These are phyloP conservation scores for Drusus annulatus DNA, from an alignment of 1,140 invertebrate species.

Conservation along the genomic window DNA sequence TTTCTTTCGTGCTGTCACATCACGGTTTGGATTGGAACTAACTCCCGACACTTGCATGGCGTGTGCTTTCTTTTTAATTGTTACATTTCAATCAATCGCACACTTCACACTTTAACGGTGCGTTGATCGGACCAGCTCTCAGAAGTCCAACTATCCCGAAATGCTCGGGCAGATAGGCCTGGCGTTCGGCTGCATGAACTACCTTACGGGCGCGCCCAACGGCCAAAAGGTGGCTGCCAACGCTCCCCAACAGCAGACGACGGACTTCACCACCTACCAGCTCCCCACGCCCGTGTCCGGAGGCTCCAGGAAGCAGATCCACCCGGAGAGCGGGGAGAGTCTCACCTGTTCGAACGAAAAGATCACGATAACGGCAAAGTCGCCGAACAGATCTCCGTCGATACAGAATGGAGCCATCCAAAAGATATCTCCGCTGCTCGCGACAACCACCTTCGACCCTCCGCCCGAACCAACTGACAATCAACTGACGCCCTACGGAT, in stretches of 20 bases:
- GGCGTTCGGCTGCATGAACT: conserved; percentile 71
- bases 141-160: conserved; percentile 70
- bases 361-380: conserved; percentile 61
- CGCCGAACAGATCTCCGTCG: conserved; percentile 65
- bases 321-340: conserved; percentile 63
- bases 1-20: conserved; percentile 44
- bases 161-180: conserved; percentile 71
- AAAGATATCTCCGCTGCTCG: conserved; percentile 66
- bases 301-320: conserved; percentile 64
- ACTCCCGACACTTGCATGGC: conserved; percentile 16
- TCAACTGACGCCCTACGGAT: conserved; percentile 62
- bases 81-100: neutral
- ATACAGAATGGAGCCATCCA: conserved; percentile 54
- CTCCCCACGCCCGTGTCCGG: conserved; percentile 54
- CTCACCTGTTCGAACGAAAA: conserved; percentile 63
- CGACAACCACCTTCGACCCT: conserved; percentile 62
- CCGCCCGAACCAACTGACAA: conserved; percentile 62
- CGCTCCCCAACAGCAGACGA: conserved; percentile 52
- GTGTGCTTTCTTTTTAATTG: conserved; percentile 27
- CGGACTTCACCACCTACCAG: conserved; percentile 52
- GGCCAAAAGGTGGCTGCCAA: conserved; percentile 30
- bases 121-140: conserved; percentile 63
- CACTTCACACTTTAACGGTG: neutral
- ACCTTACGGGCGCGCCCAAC: conserved; percentile 64
- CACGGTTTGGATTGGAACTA: conserved; percentile 39